Evolutionary conservation across 1,140 invertebrate genomes (phyloP).

Genomic region (Bombus haemorrhoidalis): DNA sequence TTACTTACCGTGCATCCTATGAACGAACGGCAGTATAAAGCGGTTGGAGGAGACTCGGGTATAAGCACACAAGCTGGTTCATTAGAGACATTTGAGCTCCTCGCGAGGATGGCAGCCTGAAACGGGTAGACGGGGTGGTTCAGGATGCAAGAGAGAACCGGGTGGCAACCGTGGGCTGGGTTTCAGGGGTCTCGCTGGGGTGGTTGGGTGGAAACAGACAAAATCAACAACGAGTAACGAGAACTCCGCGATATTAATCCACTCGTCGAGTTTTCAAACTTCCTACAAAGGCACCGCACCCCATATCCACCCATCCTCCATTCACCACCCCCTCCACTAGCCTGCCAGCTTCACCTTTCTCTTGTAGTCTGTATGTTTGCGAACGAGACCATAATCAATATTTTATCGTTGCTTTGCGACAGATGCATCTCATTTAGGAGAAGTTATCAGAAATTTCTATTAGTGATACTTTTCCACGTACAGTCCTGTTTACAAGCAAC

Average conservation of each 20-base stretch:
- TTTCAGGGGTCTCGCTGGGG: slow-evolving; percentile 63
- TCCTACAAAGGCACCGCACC: slow-evolving; percentile 80
- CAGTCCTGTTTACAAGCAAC: rapidly evolving
- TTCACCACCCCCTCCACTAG: background rate
- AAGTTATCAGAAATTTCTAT: background rate
- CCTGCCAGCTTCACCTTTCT: slow-evolving; percentile 54
- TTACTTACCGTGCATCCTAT: slow-evolving; percentile 72
- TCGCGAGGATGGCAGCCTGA: slow-evolving; percentile 66
- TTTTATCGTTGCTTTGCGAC: slow-evolving; percentile 74
- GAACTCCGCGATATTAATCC: slow-evolving; percentile 83
- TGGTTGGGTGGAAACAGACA: slow-evolving; percentile 79
- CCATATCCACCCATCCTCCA: slow-evolving; percentile 28
- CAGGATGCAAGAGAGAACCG: slow-evolving; percentile 64
- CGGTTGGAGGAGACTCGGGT: slow-evolving; percentile 75
- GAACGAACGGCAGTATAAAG: slow-evolving; percentile 69
- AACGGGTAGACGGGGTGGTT: slow-evolving; percentile 51
- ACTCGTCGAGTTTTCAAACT: slow-evolving; percentile 84
- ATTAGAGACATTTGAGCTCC: slow-evolving; percentile 82
- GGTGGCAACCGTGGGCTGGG: slow-evolving; percentile 54
- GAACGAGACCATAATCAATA: slow-evolving; percentile 82
- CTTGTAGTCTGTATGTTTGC: slow-evolving; percentile 75
- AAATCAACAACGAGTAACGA: slow-evolving; percentile 83
- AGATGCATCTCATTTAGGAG: background rate
- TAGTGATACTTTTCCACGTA: background rate
- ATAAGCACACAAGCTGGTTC: slow-evolving; percentile 81